Conservation (phyloP, 2,113 vertebrate genomes). For the Oceanodroma tethys region DNA sequence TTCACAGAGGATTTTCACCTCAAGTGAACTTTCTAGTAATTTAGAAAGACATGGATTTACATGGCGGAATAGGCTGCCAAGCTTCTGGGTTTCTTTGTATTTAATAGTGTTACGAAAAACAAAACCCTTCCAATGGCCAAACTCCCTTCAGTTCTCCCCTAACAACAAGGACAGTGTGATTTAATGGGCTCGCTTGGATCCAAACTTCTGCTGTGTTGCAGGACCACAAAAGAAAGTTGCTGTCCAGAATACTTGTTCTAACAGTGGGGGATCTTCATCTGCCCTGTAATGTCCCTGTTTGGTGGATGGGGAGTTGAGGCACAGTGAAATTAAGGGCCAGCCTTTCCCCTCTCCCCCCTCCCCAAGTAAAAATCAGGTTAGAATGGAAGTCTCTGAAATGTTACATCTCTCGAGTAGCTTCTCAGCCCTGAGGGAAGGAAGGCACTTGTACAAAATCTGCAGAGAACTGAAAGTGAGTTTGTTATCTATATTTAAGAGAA, state of each 20-base stretch:
- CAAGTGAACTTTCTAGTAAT: conserved; percentile 21
- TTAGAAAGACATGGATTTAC: conserved; percentile 7
- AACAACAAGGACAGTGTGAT: conserved; percentile 37
- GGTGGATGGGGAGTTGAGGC: not conserved
- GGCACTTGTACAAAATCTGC: not conserved
- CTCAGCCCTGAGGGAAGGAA: not conserved
- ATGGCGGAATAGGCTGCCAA: conserved; percentile 24
- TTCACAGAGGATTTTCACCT: not conserved
- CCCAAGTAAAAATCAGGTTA: not conserved
- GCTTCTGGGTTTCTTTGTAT: conserved; percentile 45
- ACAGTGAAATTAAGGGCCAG: not conserved
- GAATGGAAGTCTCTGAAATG: not conserved
- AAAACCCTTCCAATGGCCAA: conserved; percentile 19
- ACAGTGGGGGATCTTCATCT: not conserved
- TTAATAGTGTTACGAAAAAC: conserved; percentile 3
- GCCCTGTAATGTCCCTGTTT: not conserved
- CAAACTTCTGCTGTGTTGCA: not conserved
- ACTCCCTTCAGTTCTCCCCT: not conserved
- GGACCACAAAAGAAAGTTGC: not conserved
- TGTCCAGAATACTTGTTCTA: not conserved
- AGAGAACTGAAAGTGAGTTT: not conserved
- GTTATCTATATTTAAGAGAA: not conserved
- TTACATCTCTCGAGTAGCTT: not conserved
- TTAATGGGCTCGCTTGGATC: conserved; percentile 23
- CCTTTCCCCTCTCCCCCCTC: not conserved